phyloP scores from a whole-genome alignment of 1,140 invertebrate genomes.

The Arion vulgaris region DNA sequence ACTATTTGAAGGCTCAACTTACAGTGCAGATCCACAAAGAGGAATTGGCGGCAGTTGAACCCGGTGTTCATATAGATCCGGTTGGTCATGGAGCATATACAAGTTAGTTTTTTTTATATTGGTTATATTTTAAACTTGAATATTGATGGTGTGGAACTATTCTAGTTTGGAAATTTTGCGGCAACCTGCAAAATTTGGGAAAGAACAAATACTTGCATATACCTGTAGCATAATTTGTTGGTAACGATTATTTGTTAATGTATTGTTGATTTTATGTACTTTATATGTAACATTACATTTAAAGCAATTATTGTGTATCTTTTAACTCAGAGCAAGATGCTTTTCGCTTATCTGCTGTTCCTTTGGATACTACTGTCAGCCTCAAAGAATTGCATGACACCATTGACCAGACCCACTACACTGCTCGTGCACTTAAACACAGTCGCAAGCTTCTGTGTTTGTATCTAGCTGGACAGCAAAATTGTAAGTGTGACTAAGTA shows the following conservation, averaged over 20 bases:
- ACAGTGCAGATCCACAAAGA: conserved; percentile 51
- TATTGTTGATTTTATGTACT: too few species aligned
- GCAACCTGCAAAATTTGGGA: too few species aligned
- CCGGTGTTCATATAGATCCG: conserved; percentile 67
- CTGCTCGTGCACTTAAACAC: conserved; percentile 67
- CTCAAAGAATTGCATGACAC: conserved; percentile 57
- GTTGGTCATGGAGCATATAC: conserved; percentile 63
- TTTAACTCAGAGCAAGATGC: conserved; percentile 54
- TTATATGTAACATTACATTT: too few species aligned
- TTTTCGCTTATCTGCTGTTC: conserved; percentile 63
- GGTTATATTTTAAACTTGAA: neutral
- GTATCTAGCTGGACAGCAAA: conserved; percentile 69
- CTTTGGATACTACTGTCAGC: conserved; percentile 64
- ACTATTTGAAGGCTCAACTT: conserved; percentile 65
- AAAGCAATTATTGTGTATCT: too few species aligned
- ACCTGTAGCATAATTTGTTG: too few species aligned
- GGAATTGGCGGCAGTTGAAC: conserved; percentile 40
- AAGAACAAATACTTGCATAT: too few species aligned
- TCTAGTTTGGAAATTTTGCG: too few species aligned
- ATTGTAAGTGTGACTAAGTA: conserved; percentile 54
- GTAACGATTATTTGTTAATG: too few species aligned
- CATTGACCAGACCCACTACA: conserved; percentile 66
- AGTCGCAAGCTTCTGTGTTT: conserved; percentile 67
- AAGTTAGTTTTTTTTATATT: conserved; percentile 48
- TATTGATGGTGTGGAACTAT: too few species aligned